Conservation (phyloP, 1,140 invertebrate species). For the Rhizoglyphus robini region DNA sequence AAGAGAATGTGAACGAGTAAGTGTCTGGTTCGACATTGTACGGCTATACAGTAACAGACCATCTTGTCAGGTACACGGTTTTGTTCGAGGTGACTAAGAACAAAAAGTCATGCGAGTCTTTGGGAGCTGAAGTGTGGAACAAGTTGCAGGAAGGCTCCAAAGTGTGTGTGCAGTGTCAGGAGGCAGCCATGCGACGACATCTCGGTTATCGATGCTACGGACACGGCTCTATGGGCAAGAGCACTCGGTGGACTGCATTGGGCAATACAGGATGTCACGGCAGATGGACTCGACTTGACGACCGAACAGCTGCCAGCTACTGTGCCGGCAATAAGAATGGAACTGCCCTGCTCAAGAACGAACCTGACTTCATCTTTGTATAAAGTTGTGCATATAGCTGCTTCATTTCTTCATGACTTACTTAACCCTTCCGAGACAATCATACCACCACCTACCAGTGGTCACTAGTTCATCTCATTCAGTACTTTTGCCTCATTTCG, state of each 20-base stretch:
- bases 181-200: slow-evolving; percentile 51
- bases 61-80: slow-evolving; percentile 61
- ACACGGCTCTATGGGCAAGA: slow-evolving; percentile 52
- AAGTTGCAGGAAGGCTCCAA: slow-evolving; percentile 52
- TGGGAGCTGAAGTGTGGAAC: slow-evolving; percentile 43
- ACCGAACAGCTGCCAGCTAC: neutral
- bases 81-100: slow-evolving; percentile 60
- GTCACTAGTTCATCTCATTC: no score
- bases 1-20: slow-evolving; percentile 60
- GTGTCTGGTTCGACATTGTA: neutral
- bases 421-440: no score
- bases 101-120: slow-evolving; percentile 53
- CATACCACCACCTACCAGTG: no score
- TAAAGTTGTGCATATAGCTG: no score
- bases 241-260: slow-evolving; percentile 59
- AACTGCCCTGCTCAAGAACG: neutral
- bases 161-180: slow-evolving; percentile 58
- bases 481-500: no score
- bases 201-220: slow-evolving; percentile 61
- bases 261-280: slow-evolving; percentile 63
- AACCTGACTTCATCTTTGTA: slow-evolving; percentile 13
- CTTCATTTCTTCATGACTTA: no score
- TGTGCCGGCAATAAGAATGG: neutral
- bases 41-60: slow-evolving; percentile 47
- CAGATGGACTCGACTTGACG: slow-evolving; percentile 49